These are phyloP conservation scores for Echinops telfairi DNA, from an alignment of 2,113 vertebrate species.

Conservation along the genomic window DNA sequence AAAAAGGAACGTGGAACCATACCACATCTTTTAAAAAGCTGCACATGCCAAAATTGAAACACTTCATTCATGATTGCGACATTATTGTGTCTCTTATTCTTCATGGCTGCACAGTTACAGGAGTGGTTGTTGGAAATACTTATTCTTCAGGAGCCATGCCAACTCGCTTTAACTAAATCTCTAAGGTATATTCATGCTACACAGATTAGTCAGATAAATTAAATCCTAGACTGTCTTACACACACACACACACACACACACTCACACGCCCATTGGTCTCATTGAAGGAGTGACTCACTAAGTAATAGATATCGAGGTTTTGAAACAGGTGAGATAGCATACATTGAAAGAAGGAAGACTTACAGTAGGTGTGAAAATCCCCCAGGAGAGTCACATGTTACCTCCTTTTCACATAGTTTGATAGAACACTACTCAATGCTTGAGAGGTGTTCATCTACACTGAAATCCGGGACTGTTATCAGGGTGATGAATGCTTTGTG, in stretches of 20 bases:
- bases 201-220: conserved; percentile 41
- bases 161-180: conserved; percentile 2
- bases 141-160: background rate
- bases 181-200: background rate
- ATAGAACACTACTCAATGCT: conserved; percentile 57
- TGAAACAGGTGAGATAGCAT: conserved; percentile 29
- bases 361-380: conserved; percentile 36
- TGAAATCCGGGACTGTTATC: conserved; percentile 49
- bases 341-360: conserved; percentile 5
- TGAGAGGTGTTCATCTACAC: background rate
- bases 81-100: background rate
- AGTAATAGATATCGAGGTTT: background rate
- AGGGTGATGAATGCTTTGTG: conserved; percentile 42
- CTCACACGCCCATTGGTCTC: background rate
- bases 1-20: background rate
- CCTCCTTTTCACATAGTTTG: conserved; percentile 55
- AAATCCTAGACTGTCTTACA: background rate
- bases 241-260: background rate
- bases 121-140: background rate
- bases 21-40: conserved; percentile 20
- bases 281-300: background rate
- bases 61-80: background rate
- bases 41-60: background rate
- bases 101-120: background rate
- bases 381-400: conserved; percentile 48